Evolutionary conservation across 1,140 invertebrate species (phyloP).

Genomic region (Contarinia nasturtii): DNA sequence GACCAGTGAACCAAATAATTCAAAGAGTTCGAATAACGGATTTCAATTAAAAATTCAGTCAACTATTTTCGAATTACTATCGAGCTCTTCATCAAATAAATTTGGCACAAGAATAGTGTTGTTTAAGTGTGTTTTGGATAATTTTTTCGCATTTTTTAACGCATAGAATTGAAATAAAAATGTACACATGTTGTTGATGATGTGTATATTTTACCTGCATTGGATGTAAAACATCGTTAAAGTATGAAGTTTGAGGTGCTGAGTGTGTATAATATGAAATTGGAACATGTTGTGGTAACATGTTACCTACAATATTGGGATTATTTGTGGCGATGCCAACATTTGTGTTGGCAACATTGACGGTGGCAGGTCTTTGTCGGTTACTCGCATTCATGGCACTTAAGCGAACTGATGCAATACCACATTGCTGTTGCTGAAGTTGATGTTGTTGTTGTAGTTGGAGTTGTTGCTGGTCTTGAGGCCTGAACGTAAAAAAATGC

Average conservation of each 20-base stretch:
- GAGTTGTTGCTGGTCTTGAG: conserved; percentile 5
- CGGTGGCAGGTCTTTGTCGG: background rate
- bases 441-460: conserved; percentile 10
- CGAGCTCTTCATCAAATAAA: no score
- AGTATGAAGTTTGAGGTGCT: conserved; percentile 9
- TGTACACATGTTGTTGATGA: no score
- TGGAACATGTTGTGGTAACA: conserved; percentile 1
- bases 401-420: background rate
- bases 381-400: background rate
- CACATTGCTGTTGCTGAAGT: conserved; percentile 10
- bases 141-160: background rate
- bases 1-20: no score
- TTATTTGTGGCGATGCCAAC: background rate
- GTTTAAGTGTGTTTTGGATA: background rate
- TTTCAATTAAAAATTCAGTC: no score
- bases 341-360: background rate
- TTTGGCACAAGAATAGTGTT: no score
- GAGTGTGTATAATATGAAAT: conserved; percentile 1
- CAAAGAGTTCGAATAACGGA: no score
- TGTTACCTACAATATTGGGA: no score
- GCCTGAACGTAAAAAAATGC: background rate
- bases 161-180: no score
- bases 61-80: no score
- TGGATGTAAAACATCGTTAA: conserved; percentile 18
- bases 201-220: conserved; percentile 13